A percentile compares a stretch with the other conserved stretches of the same genome.
Conservation (phyloP, 2,113 vertebrate genomes). For the Vidua chalybeata region DNA sequence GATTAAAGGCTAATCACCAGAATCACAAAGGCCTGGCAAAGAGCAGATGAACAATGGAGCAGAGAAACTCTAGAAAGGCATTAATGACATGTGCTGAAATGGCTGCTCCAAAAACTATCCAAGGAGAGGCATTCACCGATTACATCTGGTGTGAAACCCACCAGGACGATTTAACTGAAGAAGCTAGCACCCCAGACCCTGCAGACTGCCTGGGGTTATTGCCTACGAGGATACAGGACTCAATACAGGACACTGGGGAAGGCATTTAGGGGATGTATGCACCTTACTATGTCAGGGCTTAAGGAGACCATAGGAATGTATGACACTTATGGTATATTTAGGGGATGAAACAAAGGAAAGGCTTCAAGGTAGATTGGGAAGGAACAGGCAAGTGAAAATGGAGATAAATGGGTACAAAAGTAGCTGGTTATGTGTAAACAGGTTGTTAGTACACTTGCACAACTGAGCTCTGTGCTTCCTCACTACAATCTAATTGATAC, state of each 20-base stretch:
- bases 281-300: neutral
- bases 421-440: neutral
- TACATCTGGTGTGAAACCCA: neutral
- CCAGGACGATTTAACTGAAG: neutral
- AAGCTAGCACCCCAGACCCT: neutral
- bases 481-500: neutral
- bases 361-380: neutral
- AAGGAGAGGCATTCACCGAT: neutral
- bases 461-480: neutral
- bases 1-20: neutral
- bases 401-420: neutral
- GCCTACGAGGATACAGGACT: neutral
- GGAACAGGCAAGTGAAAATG: neutral
- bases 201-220: neutral
- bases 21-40: neutral
- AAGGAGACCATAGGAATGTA: neutral
- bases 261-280: neutral
- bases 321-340: neutral
- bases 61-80: neutral
- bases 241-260: neutral
- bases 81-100: accelerated
- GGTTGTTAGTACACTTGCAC: neutral
- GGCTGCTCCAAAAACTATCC: neutral
- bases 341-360: neutral
- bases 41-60: neutral